Conservation (phyloP, 2,888 invertebrate species). For the Aphodius granarius region DNA sequence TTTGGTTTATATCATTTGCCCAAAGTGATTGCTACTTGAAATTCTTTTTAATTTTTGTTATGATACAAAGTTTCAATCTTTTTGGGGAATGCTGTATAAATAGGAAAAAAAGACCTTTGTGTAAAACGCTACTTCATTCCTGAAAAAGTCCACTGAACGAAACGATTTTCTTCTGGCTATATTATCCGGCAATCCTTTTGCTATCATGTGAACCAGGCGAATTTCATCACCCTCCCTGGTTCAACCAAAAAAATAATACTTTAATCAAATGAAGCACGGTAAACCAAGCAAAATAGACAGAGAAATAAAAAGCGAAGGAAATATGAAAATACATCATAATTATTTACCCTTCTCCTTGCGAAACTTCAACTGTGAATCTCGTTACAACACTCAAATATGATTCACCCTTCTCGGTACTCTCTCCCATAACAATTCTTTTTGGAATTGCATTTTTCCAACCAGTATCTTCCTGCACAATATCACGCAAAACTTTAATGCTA, state of each 20-base stretch:
- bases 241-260: neutral
- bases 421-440: slow-evolving; percentile 56
- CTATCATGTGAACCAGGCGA: slow-evolving; percentile 56
- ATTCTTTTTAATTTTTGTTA: too few species aligned
- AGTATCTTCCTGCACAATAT: slow-evolving; percentile 37
- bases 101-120: slow-evolving; percentile 43
- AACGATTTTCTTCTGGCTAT: slow-evolving; percentile 65
- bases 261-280: too few species aligned
- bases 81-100: slow-evolving; percentile 4
- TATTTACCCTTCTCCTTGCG: slow-evolving; percentile 43
- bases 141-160: slow-evolving; percentile 67
- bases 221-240: slow-evolving; percentile 19
- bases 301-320: too few species aligned
- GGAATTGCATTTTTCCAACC: slow-evolving; percentile 37
- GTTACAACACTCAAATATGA: slow-evolving; percentile 69
- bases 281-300: too few species aligned
- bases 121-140: slow-evolving; percentile 72
- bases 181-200: slow-evolving; percentile 70
- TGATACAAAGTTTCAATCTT: too few species aligned
- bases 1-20: too few species aligned
- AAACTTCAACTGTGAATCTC: slow-evolving; percentile 61
- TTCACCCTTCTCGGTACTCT: slow-evolving; percentile 63
- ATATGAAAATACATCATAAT: too few species aligned
- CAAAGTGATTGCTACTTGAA: too few species aligned
- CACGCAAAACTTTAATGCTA: slow-evolving; percentile 34